Percentiles rank a stretch among this genome's conserved stretches.
Conservation (phyloP, 2,797 vertebrate genomes). For the Lagodon rhomboides region DNA sequence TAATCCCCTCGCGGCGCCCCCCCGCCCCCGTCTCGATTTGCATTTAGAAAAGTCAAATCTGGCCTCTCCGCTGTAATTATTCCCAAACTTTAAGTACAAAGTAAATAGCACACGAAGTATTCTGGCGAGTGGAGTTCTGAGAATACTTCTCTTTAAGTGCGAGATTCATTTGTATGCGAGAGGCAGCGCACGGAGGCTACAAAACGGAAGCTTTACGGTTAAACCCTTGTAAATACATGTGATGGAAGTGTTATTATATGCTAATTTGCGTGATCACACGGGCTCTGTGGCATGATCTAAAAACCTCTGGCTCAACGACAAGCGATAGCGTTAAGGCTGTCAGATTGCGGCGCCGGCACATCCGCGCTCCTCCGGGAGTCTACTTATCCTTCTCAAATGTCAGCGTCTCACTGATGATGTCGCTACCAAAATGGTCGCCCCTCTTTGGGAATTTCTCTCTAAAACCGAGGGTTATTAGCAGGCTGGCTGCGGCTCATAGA, state of each 20-base stretch:
- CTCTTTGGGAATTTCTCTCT: conserved; percentile 57
- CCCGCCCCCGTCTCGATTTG: conserved; percentile 51
- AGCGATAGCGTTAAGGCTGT: background rate
- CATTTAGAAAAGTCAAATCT: conserved; percentile 75
- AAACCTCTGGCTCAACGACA: background rate
- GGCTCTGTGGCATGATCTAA: background rate
- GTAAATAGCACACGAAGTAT: conserved; percentile 44
- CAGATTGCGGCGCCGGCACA: conserved; percentile 2
- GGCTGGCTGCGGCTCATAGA: conserved; percentile 43
- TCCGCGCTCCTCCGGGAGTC: conserved; percentile 19
- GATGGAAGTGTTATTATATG: background rate
- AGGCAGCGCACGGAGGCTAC: background rate
- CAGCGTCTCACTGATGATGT: conserved; percentile 48
- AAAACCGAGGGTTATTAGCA: conserved; percentile 51
- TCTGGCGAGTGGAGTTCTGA: conserved; percentile 7
- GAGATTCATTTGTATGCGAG: conserved; percentile 24
- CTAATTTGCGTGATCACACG: background rate
- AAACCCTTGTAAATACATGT: background rate
- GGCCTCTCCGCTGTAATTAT: conserved; percentile 58
- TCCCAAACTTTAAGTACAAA: conserved; percentile 45
- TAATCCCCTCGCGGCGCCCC: conserved; percentile 41
- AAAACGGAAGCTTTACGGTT: background rate
- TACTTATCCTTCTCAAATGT: conserved; percentile 54
- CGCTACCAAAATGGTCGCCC: conserved; percentile 29
- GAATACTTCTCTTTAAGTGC: conserved; percentile 14